Conservation (phyloP, 2,113 vertebrate genomes). For the Syngnathoides biaculeatus region DNA sequence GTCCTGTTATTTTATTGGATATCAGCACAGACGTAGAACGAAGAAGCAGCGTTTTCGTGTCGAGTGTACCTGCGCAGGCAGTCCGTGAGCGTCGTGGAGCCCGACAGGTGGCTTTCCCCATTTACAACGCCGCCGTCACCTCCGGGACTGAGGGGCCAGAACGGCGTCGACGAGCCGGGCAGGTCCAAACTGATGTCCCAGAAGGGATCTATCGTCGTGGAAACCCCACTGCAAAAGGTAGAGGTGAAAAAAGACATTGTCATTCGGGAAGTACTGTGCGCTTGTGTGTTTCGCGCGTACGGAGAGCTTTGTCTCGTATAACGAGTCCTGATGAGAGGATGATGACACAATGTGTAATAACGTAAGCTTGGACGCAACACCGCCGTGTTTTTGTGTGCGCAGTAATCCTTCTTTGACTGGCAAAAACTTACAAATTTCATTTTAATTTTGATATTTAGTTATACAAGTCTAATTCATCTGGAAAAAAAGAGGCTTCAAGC, state of each 20-base stretch:
- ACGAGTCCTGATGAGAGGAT: conserved; percentile 39
- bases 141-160: conserved; percentile 97
- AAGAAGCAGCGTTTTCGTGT: not conserved
- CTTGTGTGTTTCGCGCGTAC: not conserved
- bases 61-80: conserved; percentile 88
- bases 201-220: conserved; percentile 97
- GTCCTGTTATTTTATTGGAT: too few relatives aligned
- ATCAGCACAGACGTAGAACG: too few relatives aligned
- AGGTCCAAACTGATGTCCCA: conserved; percentile 99
- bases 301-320: conserved; percentile 7
- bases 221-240: conserved; percentile 83
- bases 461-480: too few relatives aligned
- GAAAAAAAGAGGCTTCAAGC: too few relatives aligned
- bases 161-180: conserved; percentile 94
- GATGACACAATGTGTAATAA: conserved; percentile 44
- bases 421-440: too few relatives aligned
- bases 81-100: conserved; percentile 95
- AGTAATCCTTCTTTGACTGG: not conserved
- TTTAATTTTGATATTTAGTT: too few relatives aligned
- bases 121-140: conserved; percentile 90
- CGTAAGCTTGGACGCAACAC: conserved; percentile 9
- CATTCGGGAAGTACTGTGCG: conserved; percentile 4
- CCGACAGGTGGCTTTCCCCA: conserved; percentile 88
- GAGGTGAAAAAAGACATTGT: not conserved
- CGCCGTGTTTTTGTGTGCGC: conserved; percentile 31